Base-by-base conservation (phyloP, 2,113 vertebrate genomes). In the Zeus faber region DNA sequence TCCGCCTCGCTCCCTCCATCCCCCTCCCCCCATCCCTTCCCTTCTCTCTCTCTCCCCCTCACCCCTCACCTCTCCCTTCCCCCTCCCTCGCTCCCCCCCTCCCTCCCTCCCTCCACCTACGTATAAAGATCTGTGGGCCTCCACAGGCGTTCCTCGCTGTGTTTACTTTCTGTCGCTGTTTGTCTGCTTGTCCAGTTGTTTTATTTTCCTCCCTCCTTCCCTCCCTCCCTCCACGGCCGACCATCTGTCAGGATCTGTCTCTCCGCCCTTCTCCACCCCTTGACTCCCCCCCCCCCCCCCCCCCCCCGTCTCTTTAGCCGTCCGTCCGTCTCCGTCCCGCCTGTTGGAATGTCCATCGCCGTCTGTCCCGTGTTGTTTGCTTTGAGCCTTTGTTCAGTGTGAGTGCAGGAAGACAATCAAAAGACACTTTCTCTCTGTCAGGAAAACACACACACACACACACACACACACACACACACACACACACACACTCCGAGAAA, bases 351-450 rank as follows among this genome's bases (percentile, higher is more conserved):
- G 33, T 56, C 33, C 48, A 40, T 35, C 54, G 47, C 3, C 11
- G 21, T 21, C 51, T 22, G 37, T 49, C 54, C 43, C 3, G 13
- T 76, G 64, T 67, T n/a, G 59, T 72, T 73, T 40, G 54, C 70
- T 75, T n/a, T n/a, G 67, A 71, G 58, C 70, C 21, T 58, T 76
- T 80, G 74, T 81, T 81, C 79, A 65, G 71, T 75, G 64, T 62
- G 56, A 73, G 54, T 54, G 44, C 64, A 72, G 76, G 61, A 72
- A 82, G 74, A 72, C 66, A 73, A 79, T 83, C 74, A 74, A 77
- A 80, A 79, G 49, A 4, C 76, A 76, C 70, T 76, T 82, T 75
- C 51, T 80, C 68, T 70, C 67, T 73, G 80, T 81, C 71, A 68
- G 58, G 20, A 72, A 71, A 75, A 9, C 3, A 50, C 1, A 50